Evolutionary conservation across 2,113 vertebrate genomes (phyloP).

Genomic region (Siniperca knerii): DNA sequence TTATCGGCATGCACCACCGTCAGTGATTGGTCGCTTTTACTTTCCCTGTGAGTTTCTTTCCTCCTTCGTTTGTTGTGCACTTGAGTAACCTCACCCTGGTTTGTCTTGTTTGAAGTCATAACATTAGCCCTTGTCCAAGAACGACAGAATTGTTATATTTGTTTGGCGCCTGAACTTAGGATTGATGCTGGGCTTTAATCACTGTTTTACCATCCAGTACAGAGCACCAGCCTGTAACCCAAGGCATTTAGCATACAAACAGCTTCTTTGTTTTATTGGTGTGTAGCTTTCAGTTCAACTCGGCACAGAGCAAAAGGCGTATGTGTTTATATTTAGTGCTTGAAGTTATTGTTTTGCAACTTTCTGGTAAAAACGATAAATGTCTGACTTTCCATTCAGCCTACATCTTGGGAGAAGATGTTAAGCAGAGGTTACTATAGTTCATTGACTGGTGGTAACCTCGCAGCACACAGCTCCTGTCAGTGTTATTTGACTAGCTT

Average conservation of each 20-base stretch:
- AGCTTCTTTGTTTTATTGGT: slow-evolving; percentile 56
- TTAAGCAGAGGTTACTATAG: slow-evolving; percentile 74
- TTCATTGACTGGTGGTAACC: slow-evolving; percentile 83
- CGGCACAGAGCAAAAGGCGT: background rate
- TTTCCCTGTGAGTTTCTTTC: background rate
- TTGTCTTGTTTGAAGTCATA: slow-evolving; percentile 2
- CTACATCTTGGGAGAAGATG: slow-evolving; percentile 18
- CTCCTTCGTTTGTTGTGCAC: background rate
- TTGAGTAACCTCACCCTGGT: slow-evolving; percentile 13
- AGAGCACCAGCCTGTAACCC: slow-evolving; percentile 20
- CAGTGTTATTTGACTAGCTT: slow-evolving; percentile 73
- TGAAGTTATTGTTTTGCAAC: slow-evolving; percentile 5
- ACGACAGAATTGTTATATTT: slow-evolving; percentile 7
- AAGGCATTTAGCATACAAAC: slow-evolving; percentile 52
- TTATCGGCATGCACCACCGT: background rate
- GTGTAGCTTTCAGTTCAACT: slow-evolving; percentile 12
- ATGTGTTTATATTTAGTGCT: slow-evolving; percentile 10
- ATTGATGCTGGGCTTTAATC: slow-evolving; percentile 50
- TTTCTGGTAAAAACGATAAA: slow-evolving; percentile 23
- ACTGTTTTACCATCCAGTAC: slow-evolving; percentile 33
- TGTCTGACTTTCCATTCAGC: slow-evolving; percentile 10
- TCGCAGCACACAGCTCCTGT: slow-evolving; percentile 53
- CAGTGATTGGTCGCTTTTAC: slow-evolving; percentile 1
- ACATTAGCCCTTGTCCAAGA: slow-evolving; percentile 16
- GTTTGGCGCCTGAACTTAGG: slow-evolving; percentile 13